Evolutionary conservation across 2,113 vertebrate species (phyloP).

Genomic region (Axis porcinus): DNA sequence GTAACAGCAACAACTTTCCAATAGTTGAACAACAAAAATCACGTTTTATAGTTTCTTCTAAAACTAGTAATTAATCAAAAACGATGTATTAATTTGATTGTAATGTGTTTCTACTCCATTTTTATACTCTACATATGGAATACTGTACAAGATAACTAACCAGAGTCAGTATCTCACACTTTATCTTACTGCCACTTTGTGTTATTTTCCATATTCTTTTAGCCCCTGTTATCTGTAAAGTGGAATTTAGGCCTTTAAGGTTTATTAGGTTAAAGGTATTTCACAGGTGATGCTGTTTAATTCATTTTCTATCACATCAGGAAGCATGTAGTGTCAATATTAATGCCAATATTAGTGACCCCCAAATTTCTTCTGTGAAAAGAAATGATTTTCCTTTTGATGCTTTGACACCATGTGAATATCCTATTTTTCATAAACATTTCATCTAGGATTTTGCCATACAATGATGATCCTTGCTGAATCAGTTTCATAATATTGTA

Average conservation of each 20-base stretch:
- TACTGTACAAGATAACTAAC: neutral
- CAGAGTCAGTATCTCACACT: neutral
- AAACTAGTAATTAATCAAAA: neutral
- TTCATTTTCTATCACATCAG: neutral
- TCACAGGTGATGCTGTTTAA: neutral
- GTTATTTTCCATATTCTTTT: neutral
- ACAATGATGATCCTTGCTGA: neutral
- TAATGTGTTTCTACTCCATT: neutral
- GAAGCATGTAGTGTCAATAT: neutral
- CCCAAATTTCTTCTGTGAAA: neutral
- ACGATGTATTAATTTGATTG: neutral
- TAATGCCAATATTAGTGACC: neutral
- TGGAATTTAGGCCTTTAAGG: neutral
- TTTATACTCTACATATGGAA: neutral
- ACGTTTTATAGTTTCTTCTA: neutral
- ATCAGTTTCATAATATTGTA: neutral
- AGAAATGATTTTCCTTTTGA: neutral
- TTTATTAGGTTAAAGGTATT: neutral
- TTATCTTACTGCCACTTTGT: neutral
- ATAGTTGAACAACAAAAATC: neutral
- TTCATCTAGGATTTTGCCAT: neutral
- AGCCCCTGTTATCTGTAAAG: neutral
- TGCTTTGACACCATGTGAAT: neutral
- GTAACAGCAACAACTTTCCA: neutral
- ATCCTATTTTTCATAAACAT: neutral